Percentiles rank a stretch among this genome's conserved stretches.
These are phyloP conservation scores for Oenanthe oenanthe DNA, from an alignment of 2,113 vertebrate species.

Conservation along the genomic window DNA sequence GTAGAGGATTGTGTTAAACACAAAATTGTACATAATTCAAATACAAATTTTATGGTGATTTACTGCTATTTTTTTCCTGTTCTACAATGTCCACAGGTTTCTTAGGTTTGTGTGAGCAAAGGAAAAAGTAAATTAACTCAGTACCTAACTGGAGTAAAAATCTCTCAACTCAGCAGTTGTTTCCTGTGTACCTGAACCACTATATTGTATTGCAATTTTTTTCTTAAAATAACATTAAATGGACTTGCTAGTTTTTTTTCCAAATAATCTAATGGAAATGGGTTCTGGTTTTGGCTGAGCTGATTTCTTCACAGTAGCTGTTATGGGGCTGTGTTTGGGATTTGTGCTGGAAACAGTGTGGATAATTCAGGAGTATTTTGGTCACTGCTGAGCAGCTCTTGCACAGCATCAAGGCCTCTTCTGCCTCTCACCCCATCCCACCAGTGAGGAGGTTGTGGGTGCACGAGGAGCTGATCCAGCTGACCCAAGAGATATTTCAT, in stretches of 20 bases:
- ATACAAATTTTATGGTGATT: neutral
- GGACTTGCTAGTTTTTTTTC: neutral
- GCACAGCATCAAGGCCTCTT: neutral
- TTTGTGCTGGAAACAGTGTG: neutral
- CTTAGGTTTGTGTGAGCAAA: neutral
- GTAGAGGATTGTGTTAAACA: neutral
- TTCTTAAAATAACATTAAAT: neutral
- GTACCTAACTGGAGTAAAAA: neutral
- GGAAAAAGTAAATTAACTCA: neutral
- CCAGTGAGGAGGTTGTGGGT: accelerated
- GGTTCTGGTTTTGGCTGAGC: neutral
- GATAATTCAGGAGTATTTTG: neutral
- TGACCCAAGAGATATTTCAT: neutral
- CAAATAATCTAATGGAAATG: neutral
- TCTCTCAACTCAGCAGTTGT: neutral
- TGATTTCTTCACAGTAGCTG: neutral
- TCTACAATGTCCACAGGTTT: neutral
- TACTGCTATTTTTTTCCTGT: neutral
- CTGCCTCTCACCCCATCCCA: neutral
- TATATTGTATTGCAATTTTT: neutral
- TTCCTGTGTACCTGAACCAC: neutral
- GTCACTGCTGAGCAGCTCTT: neutral
- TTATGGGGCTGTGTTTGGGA: neutral
- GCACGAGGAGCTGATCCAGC: accelerated
- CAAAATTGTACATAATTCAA: neutral